phyloP scores from a whole-genome alignment of 2,888 invertebrate genomes.

The Latrodectus elegans region DNA sequence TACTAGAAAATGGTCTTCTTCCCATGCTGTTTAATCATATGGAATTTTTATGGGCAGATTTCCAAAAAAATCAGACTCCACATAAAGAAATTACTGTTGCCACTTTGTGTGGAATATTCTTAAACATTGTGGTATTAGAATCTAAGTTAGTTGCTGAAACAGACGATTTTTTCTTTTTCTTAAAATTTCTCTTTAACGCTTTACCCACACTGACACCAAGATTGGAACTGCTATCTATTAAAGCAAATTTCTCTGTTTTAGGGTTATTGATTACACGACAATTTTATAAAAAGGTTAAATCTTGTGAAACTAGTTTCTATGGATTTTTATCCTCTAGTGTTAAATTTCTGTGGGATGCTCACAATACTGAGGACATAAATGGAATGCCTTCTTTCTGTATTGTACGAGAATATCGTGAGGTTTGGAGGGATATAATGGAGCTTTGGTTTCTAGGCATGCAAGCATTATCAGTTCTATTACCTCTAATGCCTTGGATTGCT shows the following conservation, averaged over 20 bases:
- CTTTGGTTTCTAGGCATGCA: slow-evolving; percentile 96
- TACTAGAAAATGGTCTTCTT: slow-evolving; percentile 79
- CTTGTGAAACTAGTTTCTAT: slow-evolving; percentile 80
- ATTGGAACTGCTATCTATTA: slow-evolving; percentile 81
- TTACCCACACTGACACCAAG: slow-evolving; percentile 83
- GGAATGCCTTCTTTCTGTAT: slow-evolving; percentile 88
- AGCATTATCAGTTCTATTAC: slow-evolving; percentile 87
- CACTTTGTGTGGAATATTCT: slow-evolving; percentile 91
- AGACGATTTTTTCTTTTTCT: slow-evolving; percentile 83
- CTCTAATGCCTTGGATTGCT: slow-evolving; percentile 76
- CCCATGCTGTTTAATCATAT: slow-evolving; percentile 73
- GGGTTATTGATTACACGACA: slow-evolving; percentile 89
- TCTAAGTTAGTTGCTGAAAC: slow-evolving; percentile 87
- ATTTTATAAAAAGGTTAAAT: slow-evolving; percentile 82
- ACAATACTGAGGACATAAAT: slow-evolving; percentile 90
- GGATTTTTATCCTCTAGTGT: slow-evolving; percentile 92
- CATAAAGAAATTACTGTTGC: slow-evolving; percentile 78
- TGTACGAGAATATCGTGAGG: slow-evolving; percentile 88
- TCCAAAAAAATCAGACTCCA: slow-evolving; percentile 55
- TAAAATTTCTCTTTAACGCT: slow-evolving; percentile 90
- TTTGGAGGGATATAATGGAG: slow-evolving; percentile 92
- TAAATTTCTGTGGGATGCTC: slow-evolving; percentile 93
- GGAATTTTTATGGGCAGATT: slow-evolving; percentile 71
- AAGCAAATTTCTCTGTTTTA: slow-evolving; percentile 88
- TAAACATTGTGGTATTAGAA: slow-evolving; percentile 93